Conservation (phyloP, 2,888 invertebrate genomes). For the Petrophora chlorosata region DNA sequence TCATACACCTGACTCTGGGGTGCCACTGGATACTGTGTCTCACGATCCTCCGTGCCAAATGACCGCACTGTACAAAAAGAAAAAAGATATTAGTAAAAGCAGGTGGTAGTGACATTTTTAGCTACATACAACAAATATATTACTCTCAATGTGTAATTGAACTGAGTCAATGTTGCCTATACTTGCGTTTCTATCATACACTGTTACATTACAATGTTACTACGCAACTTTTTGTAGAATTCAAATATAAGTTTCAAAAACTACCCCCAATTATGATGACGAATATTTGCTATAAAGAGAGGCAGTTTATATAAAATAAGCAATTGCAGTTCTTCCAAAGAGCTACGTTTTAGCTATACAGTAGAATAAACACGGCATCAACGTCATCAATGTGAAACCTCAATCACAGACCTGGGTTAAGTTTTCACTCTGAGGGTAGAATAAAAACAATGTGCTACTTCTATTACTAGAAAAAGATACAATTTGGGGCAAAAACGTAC, state of each 20-base stretch:
- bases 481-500: slow-evolving; percentile 32
- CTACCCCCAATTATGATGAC: too few species aligned
- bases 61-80: slow-evolving; percentile 92
- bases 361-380: slow-evolving; percentile 40
- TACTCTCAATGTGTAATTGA: too few species aligned
- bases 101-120: not conserved
- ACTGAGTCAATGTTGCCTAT: too few species aligned
- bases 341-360: slow-evolving; percentile 7
- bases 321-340: slow-evolving; percentile 10
- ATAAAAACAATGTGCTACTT: slow-evolving; percentile 55
- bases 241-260: too few species aligned
- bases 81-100: not conserved
- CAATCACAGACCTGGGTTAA: slow-evolving; percentile 50
- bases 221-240: too few species aligned
- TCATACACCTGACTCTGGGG: slow-evolving; percentile 99
- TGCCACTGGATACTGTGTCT: slow-evolving; percentile 97
- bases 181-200: too few species aligned
- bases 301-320: not conserved
- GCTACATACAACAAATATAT: too few species aligned
- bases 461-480: slow-evolving; percentile 19
- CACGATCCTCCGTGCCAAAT: slow-evolving; percentile 99
- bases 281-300: too few species aligned
- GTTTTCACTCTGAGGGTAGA: slow-evolving; percentile 65
- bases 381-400: slow-evolving; percentile 79
- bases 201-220: too few species aligned